phyloP scores from a whole-genome alignment of 2,113 vertebrate genomes.

The Collichthys lucidus region DNA sequence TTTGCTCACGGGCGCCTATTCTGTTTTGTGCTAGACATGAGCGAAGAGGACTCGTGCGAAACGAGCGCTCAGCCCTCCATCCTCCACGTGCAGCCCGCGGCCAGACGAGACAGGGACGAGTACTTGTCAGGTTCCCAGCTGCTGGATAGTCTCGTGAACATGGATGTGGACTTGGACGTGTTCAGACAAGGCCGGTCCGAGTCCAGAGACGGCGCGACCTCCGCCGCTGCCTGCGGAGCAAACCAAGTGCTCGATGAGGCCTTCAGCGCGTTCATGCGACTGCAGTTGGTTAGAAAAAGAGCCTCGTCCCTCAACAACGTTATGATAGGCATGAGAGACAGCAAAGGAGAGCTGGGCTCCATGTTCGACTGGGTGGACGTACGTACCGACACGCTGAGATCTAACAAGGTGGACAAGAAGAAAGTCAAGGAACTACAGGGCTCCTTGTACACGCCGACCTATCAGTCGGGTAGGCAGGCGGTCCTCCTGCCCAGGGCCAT shows the following conservation, averaged over 20 bases:
- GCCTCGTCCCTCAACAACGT: not conserved
- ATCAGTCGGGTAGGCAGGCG: too few species aligned
- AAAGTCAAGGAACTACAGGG: too few species aligned
- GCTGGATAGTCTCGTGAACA: not conserved
- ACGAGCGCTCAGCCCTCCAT: not conserved
- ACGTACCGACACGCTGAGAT: not conserved
- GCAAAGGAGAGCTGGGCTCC: not conserved
- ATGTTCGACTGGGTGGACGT: not conserved
- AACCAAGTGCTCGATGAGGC: not conserved
- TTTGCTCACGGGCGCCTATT: not conserved
- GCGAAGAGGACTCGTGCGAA: not conserved
- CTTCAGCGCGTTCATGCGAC: slow-evolving; percentile 17
- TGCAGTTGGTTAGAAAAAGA: slow-evolving; percentile 7
- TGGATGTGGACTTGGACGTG: not conserved
- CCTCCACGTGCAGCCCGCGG: too few species aligned
- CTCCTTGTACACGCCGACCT: too few species aligned
- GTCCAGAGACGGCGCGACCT: too few species aligned
- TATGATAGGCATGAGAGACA: not conserved
- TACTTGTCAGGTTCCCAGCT: not conserved
- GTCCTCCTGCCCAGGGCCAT: not conserved
- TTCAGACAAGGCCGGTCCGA: not conserved
- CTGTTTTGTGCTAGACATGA: slow-evolving; percentile 21
- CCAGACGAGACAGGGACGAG: too few species aligned
- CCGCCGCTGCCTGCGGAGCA: too few species aligned
- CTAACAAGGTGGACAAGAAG: not conserved